These are phyloP conservation scores for Selenia dentaria DNA, from an alignment of 2,888 invertebrate genomes.

Conservation along the genomic window DNA sequence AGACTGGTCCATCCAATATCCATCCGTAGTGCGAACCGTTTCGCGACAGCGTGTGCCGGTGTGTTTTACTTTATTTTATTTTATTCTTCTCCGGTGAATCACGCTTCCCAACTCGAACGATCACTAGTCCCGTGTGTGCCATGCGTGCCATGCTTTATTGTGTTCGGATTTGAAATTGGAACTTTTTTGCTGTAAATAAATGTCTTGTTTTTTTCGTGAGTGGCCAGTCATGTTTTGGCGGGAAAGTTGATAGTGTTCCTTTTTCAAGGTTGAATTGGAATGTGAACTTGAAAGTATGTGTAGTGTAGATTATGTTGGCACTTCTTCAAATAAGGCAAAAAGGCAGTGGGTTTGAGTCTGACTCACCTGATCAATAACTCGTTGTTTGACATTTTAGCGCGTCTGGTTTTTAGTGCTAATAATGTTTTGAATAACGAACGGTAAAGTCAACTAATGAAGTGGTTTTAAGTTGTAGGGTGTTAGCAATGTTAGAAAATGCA, in stretches of 20 bases:
- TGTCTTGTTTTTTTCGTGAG: conserved; percentile 14
- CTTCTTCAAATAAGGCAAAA: conserved; percentile 43
- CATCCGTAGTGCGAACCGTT: conserved; percentile 17
- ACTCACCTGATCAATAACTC: conserved; percentile 66
- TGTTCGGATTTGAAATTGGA: conserved; percentile 3
- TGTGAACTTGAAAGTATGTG: conserved; percentile 20
- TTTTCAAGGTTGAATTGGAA: conserved; percentile 16
- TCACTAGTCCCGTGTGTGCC: conserved; percentile 8
- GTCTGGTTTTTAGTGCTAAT: conserved; percentile 29
- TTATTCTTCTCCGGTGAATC: conserved; percentile 17
- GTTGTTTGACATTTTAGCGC: conserved; percentile 54
- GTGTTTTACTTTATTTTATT: conserved; percentile 13
- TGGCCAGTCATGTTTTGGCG: conserved; percentile 23
- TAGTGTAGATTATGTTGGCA: conserved; percentile 29
- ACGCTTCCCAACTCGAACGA: conserved; percentile 1
- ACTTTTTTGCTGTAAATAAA: not conserved
- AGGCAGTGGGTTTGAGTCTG: conserved; percentile 41
- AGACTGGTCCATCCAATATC: conserved; percentile 20
- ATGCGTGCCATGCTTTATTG: conserved; percentile 6
- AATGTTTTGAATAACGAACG: conserved; percentile 20
- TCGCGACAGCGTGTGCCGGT: conserved; percentile 20
- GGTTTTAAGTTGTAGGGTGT: too few relatives aligned
- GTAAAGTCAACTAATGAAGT: too few relatives aligned
- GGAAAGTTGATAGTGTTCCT: conserved; percentile 19
- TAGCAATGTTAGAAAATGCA: too few relatives aligned